These are phyloP conservation scores for Drosophila ficusphila DNA, from an alignment of 1,140 invertebrate species.

Conservation along the genomic window DNA sequence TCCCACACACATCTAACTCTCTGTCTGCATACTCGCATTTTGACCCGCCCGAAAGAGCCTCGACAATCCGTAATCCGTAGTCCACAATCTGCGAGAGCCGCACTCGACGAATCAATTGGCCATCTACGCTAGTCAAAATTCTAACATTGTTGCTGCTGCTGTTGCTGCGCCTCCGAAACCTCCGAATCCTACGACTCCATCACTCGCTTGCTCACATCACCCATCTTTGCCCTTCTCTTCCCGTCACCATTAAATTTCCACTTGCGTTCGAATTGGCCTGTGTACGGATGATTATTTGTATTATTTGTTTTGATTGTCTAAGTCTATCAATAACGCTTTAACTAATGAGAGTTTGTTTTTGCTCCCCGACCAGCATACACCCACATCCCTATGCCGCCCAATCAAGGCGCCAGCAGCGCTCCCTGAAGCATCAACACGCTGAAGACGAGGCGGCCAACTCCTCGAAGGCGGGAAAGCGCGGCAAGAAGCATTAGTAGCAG, in stretches of 20 bases:
- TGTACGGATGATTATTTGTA: constrained; percentile 60
- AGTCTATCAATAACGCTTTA: not conserved
- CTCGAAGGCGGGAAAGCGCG: constrained; percentile 49
- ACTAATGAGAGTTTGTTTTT: constrained; percentile 2
- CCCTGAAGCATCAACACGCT: constrained; percentile 55
- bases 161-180: constrained; percentile 25
- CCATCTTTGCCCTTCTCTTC: constrained; percentile 23
- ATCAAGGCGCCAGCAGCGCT: constrained; percentile 56
- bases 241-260: constrained; percentile 48
- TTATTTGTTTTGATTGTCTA: constrained; percentile 24
- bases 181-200: constrained; percentile 26
- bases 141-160: constrained; percentile 68
- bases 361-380: constrained; percentile 50
- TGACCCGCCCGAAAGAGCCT: constrained; percentile 4
- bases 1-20: constrained; percentile 30
- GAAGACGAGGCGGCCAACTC: constrained; percentile 18
- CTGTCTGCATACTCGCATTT: constrained; percentile 30
- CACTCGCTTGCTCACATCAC: constrained; percentile 13
- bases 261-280: constrained; percentile 68
- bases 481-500: constrained; percentile 43
- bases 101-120: constrained; percentile 49
- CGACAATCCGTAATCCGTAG: constrained; percentile 17
- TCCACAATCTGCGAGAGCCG: constrained; percentile 3
- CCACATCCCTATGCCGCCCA: constrained; percentile 67
- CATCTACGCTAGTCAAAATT: constrained; percentile 67